These are phyloP conservation scores for Varanus komodoensis DNA, from an alignment of 2,113 vertebrate species.

Conservation along the genomic window DNA sequence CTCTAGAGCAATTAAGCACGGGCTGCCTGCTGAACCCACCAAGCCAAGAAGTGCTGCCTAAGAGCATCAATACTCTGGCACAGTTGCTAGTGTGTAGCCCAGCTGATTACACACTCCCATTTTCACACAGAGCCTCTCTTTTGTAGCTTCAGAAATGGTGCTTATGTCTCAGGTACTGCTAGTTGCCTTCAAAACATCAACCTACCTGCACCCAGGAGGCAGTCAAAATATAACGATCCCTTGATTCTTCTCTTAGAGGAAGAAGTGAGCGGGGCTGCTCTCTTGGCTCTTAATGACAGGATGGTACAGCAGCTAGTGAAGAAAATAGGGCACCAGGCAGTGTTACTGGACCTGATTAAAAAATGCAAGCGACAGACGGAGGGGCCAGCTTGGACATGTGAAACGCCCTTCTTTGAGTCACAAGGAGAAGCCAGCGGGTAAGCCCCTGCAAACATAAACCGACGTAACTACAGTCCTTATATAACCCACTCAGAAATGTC, in stretches of 20 bases:
- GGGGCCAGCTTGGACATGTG: constrained; percentile 1
- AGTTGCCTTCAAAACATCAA: background rate
- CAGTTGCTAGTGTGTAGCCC: background rate
- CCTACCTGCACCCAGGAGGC: background rate
- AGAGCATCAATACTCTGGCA: background rate
- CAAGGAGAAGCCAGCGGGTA: constrained; percentile 56
- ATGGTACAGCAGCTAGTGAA: constrained; percentile 81
- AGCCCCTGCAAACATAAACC: constrained; percentile 42
- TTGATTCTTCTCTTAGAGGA: constrained; percentile 70
- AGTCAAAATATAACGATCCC: constrained; percentile 4
- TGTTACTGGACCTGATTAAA: constrained; percentile 78
- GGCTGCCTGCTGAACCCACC: background rate
- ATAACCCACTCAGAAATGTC: background rate
- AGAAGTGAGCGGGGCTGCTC: constrained; percentile 76
- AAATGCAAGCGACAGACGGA: constrained; percentile 70
- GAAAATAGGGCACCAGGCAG: constrained; percentile 81
- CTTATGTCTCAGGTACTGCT: constrained; percentile 17
- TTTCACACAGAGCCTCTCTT: background rate
- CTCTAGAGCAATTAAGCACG: background rate
- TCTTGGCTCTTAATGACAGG: constrained; percentile 78
- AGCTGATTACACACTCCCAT: background rate
- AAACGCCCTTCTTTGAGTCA: constrained; percentile 23
- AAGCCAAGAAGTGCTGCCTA: background rate
- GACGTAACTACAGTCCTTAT: background rate
- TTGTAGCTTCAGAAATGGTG: background rate